phyloP scores from a whole-genome alignment of 2,113 vertebrate genomes.

The Corythaeola cristata region DNA sequence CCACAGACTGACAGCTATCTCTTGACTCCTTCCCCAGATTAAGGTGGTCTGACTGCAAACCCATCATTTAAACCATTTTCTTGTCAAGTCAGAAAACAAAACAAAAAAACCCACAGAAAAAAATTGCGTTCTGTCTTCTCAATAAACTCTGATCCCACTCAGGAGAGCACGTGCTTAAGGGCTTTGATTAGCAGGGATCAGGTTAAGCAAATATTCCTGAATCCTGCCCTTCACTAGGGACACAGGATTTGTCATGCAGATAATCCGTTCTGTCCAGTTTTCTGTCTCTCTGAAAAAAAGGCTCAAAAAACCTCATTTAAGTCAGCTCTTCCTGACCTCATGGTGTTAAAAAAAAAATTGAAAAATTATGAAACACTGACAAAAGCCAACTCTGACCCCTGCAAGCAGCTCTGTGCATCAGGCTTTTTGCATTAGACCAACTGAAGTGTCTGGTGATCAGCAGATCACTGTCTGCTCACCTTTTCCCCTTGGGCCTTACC shows the following conservation, averaged over 20 bases:
- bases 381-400: accelerated
- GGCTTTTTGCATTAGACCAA: neutral
- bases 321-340: neutral
- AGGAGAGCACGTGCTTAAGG: accelerated
- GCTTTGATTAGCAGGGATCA: neutral
- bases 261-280: accelerated
- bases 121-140: neutral
- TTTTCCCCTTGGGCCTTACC: conserved; percentile 62
- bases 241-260: neutral
- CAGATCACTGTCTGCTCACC: accelerated
- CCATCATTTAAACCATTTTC: neutral
- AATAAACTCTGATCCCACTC: neutral
- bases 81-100: neutral
- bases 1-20: neutral
- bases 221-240: neutral
- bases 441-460: accelerated
- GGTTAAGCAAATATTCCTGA: neutral
- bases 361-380: accelerated
- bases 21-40: neutral
- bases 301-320: neutral
- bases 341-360: neutral
- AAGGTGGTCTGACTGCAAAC: neutral
- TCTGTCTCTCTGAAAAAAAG: neutral
- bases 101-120: neutral
- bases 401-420: neutral